Base-by-base conservation (phyloP, 1,140 invertebrate genomes). In the Holotrichia oblita region DNA sequence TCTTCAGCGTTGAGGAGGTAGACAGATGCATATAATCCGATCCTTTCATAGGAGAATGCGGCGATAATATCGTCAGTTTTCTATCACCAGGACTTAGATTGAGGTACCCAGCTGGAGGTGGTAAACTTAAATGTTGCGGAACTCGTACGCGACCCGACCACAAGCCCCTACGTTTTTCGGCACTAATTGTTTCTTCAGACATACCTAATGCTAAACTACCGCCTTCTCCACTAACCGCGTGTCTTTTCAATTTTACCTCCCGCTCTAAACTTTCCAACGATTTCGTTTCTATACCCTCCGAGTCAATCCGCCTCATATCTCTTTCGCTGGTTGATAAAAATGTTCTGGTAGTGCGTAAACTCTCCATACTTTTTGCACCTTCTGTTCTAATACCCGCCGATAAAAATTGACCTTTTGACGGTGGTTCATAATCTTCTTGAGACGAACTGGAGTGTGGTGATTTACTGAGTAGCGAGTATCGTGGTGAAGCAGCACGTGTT, bases 31-130 rank as follows among this genome's bases (percentile, higher is more conserved):
- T 90, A 20, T 91, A 88, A 82, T 93, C 92, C 2, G 87, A 87
- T 27, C 89, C 85, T 6, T 89, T 88, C 9, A 91, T 85, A 0
- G 93, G 93, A 82, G 92, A 93, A 84, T 94, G 93, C 0, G 93
- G 93, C 61, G 93, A 94, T 48, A 94, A 86, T 64, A 94, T 94
- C 6, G 92, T 94, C 27, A 94, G 89, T 59, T 88, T 90, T 17
- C 91, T 84, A 76, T 92, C 91, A 40, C 89, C 86, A 4, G 90
- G 80, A 87, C 89, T 79, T 82, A 90, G 41, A 86, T 87, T 84
- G 83, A 90, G 72, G 87, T 90, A 82, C 84, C 83, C 61, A 81
- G 89, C 81, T 85, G 89, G 78, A 0, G 92, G 91, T 0, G 92
- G 92, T 20, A 94, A 85, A 80, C 92, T 93, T 6, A 94, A 86